Evolutionary conservation across 2,888 invertebrate species (phyloP), one percentile per base, ranked within the genome.

Genomic region (Carcina quercana): DNA sequence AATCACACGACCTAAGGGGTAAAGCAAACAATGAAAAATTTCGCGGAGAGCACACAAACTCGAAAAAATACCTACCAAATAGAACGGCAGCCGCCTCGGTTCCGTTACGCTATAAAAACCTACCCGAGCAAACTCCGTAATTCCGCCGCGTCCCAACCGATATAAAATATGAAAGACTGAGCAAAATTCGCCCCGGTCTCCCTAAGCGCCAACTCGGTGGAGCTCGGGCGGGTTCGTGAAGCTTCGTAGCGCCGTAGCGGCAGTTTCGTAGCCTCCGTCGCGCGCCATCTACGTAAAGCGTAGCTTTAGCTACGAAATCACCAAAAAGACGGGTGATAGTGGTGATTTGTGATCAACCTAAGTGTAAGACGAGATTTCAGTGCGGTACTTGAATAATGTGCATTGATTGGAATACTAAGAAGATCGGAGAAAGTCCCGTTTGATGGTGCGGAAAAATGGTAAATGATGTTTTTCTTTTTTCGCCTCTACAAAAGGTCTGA

Each of bases 91-190:
- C 59, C 65, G 67, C 65, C 54, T 59, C 62, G 53, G 67, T 68
- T 70, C 32, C 51, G 56, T 50, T 50, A 45, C 63, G 68, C 66
- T 71, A 73, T 78, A 82, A 80, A 80, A 82, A 80, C 70, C 70
- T 60, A 76, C 65, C 75, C 64, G 63, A 75, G 72, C 75, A 74
- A 75, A 78, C 74, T 80, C 73, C 58, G 80, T 78, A 80, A 79
- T 75, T 72, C 72, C 71, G 69, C 64, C 62, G 51, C 66, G 66
- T 66, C 69, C 73, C 72, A 50, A 66, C 68, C 74, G 70, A 73
- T 80, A 80, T 82, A 80, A 82, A 82, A 82, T 82, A 80, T 82
- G 82, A 82, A 82, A 79, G 76, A 73, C 74, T 68, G 79, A 65
- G 72, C 78, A 53, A 68, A 79, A 71, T 72, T 73, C 67, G 58